Evolutionary conservation across 2,888 invertebrate species (phyloP).

Genomic region (Nemapogon koenigi): DNA sequence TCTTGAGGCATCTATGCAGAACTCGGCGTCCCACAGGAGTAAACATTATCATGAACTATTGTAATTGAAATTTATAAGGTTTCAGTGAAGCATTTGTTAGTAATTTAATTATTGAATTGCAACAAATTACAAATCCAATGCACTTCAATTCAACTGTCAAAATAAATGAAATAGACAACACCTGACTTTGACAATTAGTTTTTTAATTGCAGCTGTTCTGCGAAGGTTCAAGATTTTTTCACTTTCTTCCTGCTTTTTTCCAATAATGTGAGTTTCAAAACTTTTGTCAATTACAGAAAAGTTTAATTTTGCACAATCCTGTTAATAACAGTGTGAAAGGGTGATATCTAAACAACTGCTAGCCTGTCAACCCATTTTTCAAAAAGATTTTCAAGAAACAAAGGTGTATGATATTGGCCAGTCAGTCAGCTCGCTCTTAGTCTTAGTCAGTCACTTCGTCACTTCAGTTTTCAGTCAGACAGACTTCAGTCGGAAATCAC

Average conservation of each 20-base stretch:
- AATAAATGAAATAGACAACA: slow-evolving; percentile 19
- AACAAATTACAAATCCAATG: no score
- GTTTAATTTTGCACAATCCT: neutral
- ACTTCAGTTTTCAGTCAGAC: no score
- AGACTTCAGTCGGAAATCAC: no score
- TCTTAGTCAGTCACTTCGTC: no score
- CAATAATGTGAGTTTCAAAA: neutral
- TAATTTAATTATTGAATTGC: neutral
- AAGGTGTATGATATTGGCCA: neutral
- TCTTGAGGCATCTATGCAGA: slow-evolving; percentile 52
- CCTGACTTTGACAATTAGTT: slow-evolving; percentile 37
- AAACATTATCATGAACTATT: no score
- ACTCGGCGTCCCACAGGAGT: slow-evolving; percentile 33
- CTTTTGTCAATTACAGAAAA: no score
- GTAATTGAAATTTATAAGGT: neutral
- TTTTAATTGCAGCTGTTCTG: no score
- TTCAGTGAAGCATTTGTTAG: neutral
- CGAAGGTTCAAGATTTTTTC: neutral
- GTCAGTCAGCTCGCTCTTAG: no score
- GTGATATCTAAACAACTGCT: no score
- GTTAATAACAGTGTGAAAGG: neutral
- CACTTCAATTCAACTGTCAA: no score
- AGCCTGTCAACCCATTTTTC: no score
- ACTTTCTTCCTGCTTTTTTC: neutral
- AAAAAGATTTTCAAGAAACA: neutral